phyloP scores from a whole-genome alignment of 2,113 vertebrate genomes.

The Pagrus major region DNA sequence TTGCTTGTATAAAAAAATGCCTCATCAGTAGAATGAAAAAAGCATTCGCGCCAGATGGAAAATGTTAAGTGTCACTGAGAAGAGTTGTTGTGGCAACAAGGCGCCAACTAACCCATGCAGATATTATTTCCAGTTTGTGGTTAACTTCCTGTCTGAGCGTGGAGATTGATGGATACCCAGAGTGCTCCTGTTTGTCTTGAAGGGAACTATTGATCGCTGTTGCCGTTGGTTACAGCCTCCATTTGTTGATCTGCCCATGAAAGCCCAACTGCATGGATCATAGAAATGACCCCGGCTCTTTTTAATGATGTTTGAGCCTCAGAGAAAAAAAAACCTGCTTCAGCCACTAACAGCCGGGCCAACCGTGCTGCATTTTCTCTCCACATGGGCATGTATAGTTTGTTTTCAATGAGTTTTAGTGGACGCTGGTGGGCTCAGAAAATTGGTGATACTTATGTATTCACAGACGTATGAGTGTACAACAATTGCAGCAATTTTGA shows the following conservation, averaged over 20 bases:
- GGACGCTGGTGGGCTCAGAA: neutral
- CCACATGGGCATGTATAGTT: slow-evolving; percentile 15
- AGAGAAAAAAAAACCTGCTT: slow-evolving; percentile 50
- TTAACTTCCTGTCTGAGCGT: slow-evolving; percentile 68
- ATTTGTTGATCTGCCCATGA: slow-evolving; percentile 82
- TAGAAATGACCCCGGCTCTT: slow-evolving; percentile 61
- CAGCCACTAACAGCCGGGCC: slow-evolving; percentile 40
- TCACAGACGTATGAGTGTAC: slow-evolving; percentile 30
- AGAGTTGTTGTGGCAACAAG: slow-evolving; percentile 44
- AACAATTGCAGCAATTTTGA: slow-evolving; percentile 61
- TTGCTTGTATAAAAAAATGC: neutral
- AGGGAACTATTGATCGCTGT: slow-evolving; percentile 83
- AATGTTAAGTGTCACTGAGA: neutral
- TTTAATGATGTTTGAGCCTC: slow-evolving; percentile 67
- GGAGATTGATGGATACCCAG: slow-evolving; percentile 83
- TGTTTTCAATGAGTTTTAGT: slow-evolving; percentile 14
- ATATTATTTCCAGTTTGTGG: slow-evolving; percentile 75
- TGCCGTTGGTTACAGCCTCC: slow-evolving; percentile 80
- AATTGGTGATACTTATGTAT: slow-evolving; percentile 11
- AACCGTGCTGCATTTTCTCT: neutral
- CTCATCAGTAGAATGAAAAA: slow-evolving; percentile 12
- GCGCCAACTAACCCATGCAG: slow-evolving; percentile 44
- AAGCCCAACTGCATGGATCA: slow-evolving; percentile 73
- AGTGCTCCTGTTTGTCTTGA: slow-evolving; percentile 80
- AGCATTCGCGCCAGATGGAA: neutral